Base-by-base conservation (phyloP, 2,888 invertebrate genomes). In the Orthosia cruda region DNA sequence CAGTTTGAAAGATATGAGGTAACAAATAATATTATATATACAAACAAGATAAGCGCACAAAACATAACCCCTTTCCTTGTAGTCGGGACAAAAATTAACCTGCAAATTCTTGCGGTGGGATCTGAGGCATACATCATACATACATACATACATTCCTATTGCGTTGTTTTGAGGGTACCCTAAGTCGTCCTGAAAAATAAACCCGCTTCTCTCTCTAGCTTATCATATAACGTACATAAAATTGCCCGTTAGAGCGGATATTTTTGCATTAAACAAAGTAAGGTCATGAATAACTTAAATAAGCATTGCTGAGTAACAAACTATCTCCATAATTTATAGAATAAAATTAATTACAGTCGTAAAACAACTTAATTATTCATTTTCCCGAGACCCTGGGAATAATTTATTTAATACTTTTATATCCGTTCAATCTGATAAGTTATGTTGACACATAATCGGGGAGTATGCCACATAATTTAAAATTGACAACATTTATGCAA, bases 401-500 rank as follows among this genome's bases (percentile, higher is more conserved):
- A 62, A 74, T 62, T 55, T 16, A 65, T 55, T 40, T 57, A 15
- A 59, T 47, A 47, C 26, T n/a, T n/a, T 72, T 16, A 49, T 59
- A 59, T 57, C 45, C 18, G 4, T 59, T 68, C 4, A 63, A 71
- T 54, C 12, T 50, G 26, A 18, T 57, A 55, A 50, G 26, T 12
- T 40, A 50, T 55, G 12, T 58, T 26, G 52, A 71, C 65, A 81
- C 62, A 66, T 55, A 64, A 47, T 57, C 73, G 26, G 77, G 83
- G 85, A 89, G 81, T 68, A 77, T 84, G 76, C 80, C 76, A 70
- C 74, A 77, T 66, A 73, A 87, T 88, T 86, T 83, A 86, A 91
- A 92, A 91, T 90, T 89, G 90, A 90, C 90, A 89, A 92, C 90
- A 91, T 88, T 89, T 77, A 91, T 79, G 86, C 86, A 87, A 85